Base-by-base conservation (phyloP, 2,113 vertebrate genomes). In the Prunella fulvescens region DNA sequence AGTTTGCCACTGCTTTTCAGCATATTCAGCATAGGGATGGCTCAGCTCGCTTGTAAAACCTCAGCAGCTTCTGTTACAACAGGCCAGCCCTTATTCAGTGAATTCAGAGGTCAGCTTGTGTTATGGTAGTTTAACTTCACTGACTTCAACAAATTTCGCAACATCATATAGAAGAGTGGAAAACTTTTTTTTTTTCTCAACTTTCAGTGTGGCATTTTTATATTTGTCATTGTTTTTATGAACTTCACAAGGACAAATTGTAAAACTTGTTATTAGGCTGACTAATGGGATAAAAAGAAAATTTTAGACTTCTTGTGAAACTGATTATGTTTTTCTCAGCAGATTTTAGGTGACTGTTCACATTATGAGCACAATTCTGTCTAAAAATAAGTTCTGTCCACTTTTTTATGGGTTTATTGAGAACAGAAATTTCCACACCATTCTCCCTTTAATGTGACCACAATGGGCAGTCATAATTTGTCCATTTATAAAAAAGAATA, bases 251-350 rank as follows among this genome's bases (percentile, higher is more conserved):
- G 81, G 91, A 81, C 61, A 95, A 95, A 90, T 66, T 86, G 69
- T 88, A 94, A 86, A 84, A 94, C 83, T 96, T 83, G 45, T 94
- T 96, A 90, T 96, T 97, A 95, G 69, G 53, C 64, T 96, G 95
- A 95, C 88, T 95, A 97, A 92, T 93, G 73, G 95, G 94, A 96
- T 97, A 77, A 96, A 96, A 95, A 94, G 93, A 96, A 88, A 61
- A 88, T 60, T 81, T 92, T 64, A 74, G 81, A 53, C 82, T 69
- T 92, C 86, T 96, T 95, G 86, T 90, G 86, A 97, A 97, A 95
- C 90, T 56, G 48, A 81, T 94, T 92, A 66, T 74, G 92, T 85
- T 95, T 77, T 91, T 95, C 87, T 97, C 92, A 95, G 86, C 88
- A 96, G 83, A 93, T 93, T 97, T 96, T 95, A 97, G 96, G 95